A percentile compares a stretch with the other conserved stretches of the same genome.
phyloP scores from a whole-genome alignment of 2,888 invertebrate genomes.

The Calliopum simillimum region DNA sequence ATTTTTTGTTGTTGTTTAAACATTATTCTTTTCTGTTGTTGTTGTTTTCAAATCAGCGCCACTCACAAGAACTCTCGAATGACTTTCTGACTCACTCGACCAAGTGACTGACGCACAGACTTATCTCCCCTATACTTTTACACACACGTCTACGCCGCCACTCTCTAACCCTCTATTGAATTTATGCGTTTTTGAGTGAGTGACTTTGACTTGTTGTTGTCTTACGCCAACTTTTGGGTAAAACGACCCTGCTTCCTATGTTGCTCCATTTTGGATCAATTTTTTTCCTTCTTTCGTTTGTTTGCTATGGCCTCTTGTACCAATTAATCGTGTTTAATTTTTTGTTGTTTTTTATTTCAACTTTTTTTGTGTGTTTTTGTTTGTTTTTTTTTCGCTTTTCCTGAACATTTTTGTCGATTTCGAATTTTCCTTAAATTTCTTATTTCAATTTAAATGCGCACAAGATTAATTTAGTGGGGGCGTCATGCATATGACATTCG shows the following conservation, averaged over 20 bases:
- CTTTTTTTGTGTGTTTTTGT: background rate
- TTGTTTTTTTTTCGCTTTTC: conserved; percentile 20
- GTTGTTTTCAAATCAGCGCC: no score
- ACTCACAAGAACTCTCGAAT: no score
- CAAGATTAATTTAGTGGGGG: conserved; percentile 20
- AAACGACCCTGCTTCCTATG: conserved; percentile 4
- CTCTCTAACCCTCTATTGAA: conserved; percentile 13
- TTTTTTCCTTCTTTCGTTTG: conserved; percentile 5
- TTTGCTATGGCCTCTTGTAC: conserved; percentile 13
- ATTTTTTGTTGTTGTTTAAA: background rate
- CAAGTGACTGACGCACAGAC: no score
- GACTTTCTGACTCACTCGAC: no score
- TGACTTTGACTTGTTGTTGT: conserved; percentile 27
- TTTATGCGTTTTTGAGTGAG: conserved; percentile 42
- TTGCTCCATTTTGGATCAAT: conserved; percentile 27
- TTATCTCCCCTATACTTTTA: no score
- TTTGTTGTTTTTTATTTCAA: conserved; percentile 19
- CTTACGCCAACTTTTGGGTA: background rate
- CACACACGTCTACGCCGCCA: no score
- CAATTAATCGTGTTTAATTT: conserved; percentile 9
- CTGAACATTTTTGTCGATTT: conserved; percentile 1
- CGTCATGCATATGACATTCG: conserved; percentile 8
- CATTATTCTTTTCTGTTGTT: background rate
- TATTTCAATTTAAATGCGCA: no score
- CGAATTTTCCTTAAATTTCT: conserved; percentile 1